These are phyloP conservation scores for Plestiodon gilberti DNA, from an alignment of 2,113 vertebrate species.

Conservation along the genomic window DNA sequence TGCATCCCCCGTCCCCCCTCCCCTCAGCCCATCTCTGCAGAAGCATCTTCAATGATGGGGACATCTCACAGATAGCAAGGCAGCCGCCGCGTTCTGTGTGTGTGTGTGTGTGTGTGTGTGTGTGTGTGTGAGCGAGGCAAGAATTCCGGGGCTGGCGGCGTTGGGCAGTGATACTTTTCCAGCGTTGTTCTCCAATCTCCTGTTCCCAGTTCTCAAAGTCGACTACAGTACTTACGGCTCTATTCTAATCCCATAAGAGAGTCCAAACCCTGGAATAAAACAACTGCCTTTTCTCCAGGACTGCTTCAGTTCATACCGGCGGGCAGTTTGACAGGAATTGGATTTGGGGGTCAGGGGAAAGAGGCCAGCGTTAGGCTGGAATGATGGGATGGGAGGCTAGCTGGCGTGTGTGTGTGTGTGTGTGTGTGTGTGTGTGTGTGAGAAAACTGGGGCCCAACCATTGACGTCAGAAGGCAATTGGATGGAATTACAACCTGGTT, in stretches of 20 bases:
- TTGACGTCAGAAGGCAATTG: conserved; percentile 2
- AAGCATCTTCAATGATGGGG: conserved; percentile 68
- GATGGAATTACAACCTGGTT: conserved; percentile 26
- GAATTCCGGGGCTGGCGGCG: conserved; percentile 1
- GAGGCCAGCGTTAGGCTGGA: conserved; percentile 44
- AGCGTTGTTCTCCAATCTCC: conserved; percentile 42
- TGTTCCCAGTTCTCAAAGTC: neutral
- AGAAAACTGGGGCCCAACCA: too few relatives aligned
- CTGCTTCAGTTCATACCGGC: conserved; percentile 31
- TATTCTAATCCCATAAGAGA: neutral
- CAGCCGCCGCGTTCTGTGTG: too few relatives aligned
- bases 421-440: too few relatives aligned
- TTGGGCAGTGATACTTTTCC: neutral
- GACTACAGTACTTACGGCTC: fast-evolving
- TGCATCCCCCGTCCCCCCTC: neutral
- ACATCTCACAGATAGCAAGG: conserved; percentile 47
- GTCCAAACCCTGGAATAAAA: neutral
- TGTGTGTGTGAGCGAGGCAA: conserved; percentile 8
- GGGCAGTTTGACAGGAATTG: conserved; percentile 50
- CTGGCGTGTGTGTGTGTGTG: too few relatives aligned
- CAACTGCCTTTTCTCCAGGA: conserved; percentile 26
- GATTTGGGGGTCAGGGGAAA: conserved; percentile 9
- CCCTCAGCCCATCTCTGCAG: conserved; percentile 44
- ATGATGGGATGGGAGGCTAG: conserved; percentile 15
- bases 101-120: too few relatives aligned